Conservation (phyloP, 2,797 vertebrate genomes). For the Brachymystax lenok region DNA sequence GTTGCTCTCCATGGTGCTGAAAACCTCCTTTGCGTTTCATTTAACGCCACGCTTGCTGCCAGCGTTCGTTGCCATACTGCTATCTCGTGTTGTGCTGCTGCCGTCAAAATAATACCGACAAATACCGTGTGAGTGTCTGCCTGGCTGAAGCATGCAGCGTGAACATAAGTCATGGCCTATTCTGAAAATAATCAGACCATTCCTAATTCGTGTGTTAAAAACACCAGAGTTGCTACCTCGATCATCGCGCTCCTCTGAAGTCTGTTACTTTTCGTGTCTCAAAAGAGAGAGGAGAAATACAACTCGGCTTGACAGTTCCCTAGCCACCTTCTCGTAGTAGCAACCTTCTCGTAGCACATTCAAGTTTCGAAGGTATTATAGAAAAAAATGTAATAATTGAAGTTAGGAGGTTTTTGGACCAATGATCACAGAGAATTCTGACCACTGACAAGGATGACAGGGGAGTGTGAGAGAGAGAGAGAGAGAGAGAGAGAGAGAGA, state of each 20-base stretch:
- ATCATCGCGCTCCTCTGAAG: conserved; percentile 38
- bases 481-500: conserved; percentile 12
- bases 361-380: background rate
- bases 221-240: conserved; percentile 35
- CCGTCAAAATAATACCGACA: conserved; percentile 6
- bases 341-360: background rate
- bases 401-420: conserved; percentile 33
- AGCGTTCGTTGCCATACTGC: conserved; percentile 9
- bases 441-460: conserved; percentile 23
- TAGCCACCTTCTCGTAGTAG: background rate
- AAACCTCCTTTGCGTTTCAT: conserved; percentile 41
- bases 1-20: conserved; percentile 54
- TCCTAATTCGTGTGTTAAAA: conserved; percentile 49
- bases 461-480: conserved; percentile 17
- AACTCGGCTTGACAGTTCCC: conserved; percentile 24
- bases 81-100: conserved; percentile 10
- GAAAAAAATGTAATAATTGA: conserved; percentile 44
- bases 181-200: conserved; percentile 32
- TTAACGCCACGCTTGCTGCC: conserved; percentile 21
- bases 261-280: conserved; percentile 22
- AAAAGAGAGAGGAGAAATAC: background rate
- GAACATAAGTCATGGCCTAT: conserved; percentile 13
- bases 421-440: conserved; percentile 49
- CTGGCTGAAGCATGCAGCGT: conserved; percentile 8
- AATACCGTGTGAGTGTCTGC: background rate